Evolutionary conservation across 2,113 vertebrate genomes (phyloP).

Genomic region (Corythornis madagascariensis): DNA sequence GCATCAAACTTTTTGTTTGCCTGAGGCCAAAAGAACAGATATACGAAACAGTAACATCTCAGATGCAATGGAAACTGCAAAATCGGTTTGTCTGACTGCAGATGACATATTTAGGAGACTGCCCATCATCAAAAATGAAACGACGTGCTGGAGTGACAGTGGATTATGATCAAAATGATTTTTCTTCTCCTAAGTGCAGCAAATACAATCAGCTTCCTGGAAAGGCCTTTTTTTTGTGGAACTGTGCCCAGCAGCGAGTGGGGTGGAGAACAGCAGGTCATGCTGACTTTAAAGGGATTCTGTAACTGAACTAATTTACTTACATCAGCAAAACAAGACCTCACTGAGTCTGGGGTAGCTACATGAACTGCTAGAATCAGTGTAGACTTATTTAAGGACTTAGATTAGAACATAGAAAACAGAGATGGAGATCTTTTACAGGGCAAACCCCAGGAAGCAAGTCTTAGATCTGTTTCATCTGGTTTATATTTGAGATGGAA

Average conservation of each 20-base stretch:
- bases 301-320: not conserved
- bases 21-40: slow-evolving; percentile 2
- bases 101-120: slow-evolving; percentile 20
- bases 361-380: not conserved
- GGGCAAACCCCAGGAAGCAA: not conserved
- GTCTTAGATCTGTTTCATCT: not conserved
- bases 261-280: not conserved
- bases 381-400: not conserved
- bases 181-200: not conserved
- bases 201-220: not conserved
- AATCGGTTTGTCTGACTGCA: slow-evolving; percentile 36
- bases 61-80: not conserved
- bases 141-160: not conserved
- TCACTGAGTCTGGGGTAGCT: not conserved
- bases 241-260: not conserved
- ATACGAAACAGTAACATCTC: slow-evolving; percentile 9
- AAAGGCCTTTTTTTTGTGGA: not conserved
- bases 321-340: not conserved
- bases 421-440: not conserved
- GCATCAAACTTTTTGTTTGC: not conserved
- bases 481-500: not conserved
- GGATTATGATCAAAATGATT: not conserved
- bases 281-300: not conserved
- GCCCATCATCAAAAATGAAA: not conserved
- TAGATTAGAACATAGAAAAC: not conserved